Evolutionary conservation across 1,140 invertebrate genomes (phyloP), one percentile per base, ranked within the genome.

Genomic region (Drosophila punjabiensis): DNA sequence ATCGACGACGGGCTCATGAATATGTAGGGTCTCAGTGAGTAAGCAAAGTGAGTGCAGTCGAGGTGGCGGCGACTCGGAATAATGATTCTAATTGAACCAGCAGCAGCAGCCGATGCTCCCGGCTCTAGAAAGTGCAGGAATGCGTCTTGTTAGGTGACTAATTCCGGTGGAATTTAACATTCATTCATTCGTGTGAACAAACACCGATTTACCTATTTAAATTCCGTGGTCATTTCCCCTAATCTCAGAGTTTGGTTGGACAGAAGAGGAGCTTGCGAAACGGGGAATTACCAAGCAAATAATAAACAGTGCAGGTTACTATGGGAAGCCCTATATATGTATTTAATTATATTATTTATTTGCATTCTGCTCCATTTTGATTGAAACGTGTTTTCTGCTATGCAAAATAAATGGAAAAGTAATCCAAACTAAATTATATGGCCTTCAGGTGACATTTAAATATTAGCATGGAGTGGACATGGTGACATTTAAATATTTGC

Each of bases 1-100:
- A 56, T 56, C 9, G 55, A 56, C 33, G 35, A 39, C 20, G 14
- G 9, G 45, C 81, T 88, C 48, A 88, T 88, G 73, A 88, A 88
- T 88, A 88, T 88, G 50, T 74, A 88, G 53, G 18, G 71, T 70
- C 59, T 77, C 52, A 78, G 70, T 79, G 67, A 80, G 61, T 69
- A 62, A 82, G 50, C 52, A 60, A 82, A 68, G 33, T 63, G 61
- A 78, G 59, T 82, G 47, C 61, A 63, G 52, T 58, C 43, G 69
- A 69, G 65, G 45, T 68, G 47, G 43, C 60, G 60, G 24, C 43
- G 28, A 55, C 39, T 35, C 39, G 65, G 56, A 62, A 78, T 79
- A 79, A 78, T 78, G 58, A 70, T 79, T 79, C 39, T 83, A 83
- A 79, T 79, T 68, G 50, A 64, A 39, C 47, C 53, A 53, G 20